A percentile compares a stretch with the other conserved stretches of the same genome.
Conservation (phyloP, 1,140 invertebrate species). For the Capitella teleta region DNA sequence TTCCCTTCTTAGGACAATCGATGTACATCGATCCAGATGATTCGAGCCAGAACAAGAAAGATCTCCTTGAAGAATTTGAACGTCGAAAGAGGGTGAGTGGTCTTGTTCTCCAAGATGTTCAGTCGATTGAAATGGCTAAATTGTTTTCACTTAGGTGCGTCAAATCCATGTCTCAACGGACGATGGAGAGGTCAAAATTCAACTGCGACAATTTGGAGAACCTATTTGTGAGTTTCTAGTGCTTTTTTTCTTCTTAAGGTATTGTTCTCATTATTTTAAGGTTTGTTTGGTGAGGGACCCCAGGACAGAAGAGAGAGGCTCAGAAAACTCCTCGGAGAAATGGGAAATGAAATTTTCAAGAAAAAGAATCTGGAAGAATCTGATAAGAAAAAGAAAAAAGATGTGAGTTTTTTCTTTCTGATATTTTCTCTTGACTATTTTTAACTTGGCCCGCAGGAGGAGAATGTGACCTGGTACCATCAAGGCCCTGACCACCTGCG, state of each 20-base stretch:
- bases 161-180: constrained; percentile 66
- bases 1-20: constrained; percentile 52
- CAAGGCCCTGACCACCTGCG: constrained; percentile 78
- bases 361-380: constrained; percentile 56
- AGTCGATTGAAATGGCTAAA: background rate
- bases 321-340: constrained; percentile 70
- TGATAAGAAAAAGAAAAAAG: constrained; percentile 24
- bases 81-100: constrained; percentile 58
- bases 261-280: no score
- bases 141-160: constrained; percentile 49
- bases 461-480: constrained; percentile 79
- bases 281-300: constrained; percentile 89
- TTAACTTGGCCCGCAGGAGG: constrained; percentile 14
- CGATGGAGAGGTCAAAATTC: constrained; percentile 84
- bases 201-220: constrained; percentile 78
- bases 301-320: constrained; percentile 82
- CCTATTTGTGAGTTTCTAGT: constrained; percentile 78
- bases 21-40: constrained; percentile 78
- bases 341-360: constrained; percentile 76
- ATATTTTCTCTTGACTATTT: background rate
- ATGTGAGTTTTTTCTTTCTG: constrained; percentile 16
- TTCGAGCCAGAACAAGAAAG: constrained; percentile 74
- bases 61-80: constrained; percentile 86
- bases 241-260: no score
- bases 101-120: background rate